Evolutionary conservation across 2,888 invertebrate genomes (phyloP), one percentile per base, ranked within the genome.

Genomic region (Sarcophaga subvicina): DNA sequence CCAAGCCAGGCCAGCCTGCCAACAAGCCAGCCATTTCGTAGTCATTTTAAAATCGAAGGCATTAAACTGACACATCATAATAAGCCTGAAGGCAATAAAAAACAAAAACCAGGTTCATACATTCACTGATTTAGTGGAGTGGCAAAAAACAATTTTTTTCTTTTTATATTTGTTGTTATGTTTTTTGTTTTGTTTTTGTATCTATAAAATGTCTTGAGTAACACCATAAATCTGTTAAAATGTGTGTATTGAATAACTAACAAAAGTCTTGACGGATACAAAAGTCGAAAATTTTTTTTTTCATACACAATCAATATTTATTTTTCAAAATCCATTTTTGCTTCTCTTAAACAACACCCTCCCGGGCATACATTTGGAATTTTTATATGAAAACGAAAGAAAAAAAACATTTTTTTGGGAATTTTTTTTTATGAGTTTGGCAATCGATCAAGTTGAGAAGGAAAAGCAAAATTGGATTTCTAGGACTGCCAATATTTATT

Each of bases 51-150:
- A 67, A 77, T 85, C 72, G 45, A 45, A 62, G 63, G 54, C 77
- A 80, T 80, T 80, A 72, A 85, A 78, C 85, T 82, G 82, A 82
- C 85, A 86, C 85, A 79, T 85, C 85, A 71, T 82, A 71, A 81
- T 62, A 76, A 54, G 79, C 67, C 76, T 86, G 62, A 59, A 83
- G 83, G 76, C 83, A 22, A 83, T 27, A 54, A 12, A 54, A 54
- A 12, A 37, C 8, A 37, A 10, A 37, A 80, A 86, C 83, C 69
- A 83, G 77, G 86, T 86, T 77, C 72, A 27, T 67, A 72, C 45
- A 78, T 25, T 71, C 70, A 54, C 60, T 69, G 27, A 59, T 72
- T 78, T 71, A 49, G 45, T 3, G 60, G 54, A 54, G 54, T 54
- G 17, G 17, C 54, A 54, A 54, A 54, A 54, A 14, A 17, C 17